These are phyloP conservation scores for Scopus umbretta DNA, from an alignment of 2,113 vertebrate genomes.

Conservation along the genomic window DNA sequence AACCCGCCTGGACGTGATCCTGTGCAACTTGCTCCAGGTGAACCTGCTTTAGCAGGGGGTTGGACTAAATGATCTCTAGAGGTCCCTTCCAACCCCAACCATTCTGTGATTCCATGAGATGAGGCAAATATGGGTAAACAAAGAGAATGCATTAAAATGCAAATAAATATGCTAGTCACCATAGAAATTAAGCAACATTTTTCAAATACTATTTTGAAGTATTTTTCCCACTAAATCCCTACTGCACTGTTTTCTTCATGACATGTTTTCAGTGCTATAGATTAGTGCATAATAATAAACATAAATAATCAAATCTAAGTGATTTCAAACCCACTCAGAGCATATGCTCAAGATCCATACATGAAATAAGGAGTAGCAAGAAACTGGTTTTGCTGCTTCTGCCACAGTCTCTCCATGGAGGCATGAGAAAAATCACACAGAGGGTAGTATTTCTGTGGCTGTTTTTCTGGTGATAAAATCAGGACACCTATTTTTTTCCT, in stretches of 20 bases:
- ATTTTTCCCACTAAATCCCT: background rate
- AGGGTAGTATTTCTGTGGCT: background rate
- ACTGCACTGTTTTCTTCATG: background rate
- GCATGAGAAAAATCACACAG: background rate
- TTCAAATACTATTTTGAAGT: background rate
- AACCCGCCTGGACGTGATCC: too few relatives aligned
- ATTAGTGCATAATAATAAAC: background rate
- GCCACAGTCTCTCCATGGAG: background rate
- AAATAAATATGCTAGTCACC: background rate
- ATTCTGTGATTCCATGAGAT: too few relatives aligned
- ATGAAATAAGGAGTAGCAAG: background rate
- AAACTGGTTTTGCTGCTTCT: background rate
- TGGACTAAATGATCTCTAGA: too few relatives aligned
- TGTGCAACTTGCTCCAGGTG: too few relatives aligned
- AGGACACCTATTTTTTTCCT: background rate
- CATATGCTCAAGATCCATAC: background rate
- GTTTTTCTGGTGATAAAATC: background rate
- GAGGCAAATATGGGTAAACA: background rate
- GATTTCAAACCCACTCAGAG: background rate
- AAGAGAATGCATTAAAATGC: background rate
- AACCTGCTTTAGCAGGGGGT: too few relatives aligned
- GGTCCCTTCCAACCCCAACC: too few relatives aligned
- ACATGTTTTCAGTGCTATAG: background rate
- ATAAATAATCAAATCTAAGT: background rate
- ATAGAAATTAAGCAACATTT: background rate